Percentiles rank a stretch among this genome's conserved stretches.
These are phyloP conservation scores for Drosophila sechellia DNA, from an alignment of 1,140 invertebrate species.

Conservation along the genomic window DNA sequence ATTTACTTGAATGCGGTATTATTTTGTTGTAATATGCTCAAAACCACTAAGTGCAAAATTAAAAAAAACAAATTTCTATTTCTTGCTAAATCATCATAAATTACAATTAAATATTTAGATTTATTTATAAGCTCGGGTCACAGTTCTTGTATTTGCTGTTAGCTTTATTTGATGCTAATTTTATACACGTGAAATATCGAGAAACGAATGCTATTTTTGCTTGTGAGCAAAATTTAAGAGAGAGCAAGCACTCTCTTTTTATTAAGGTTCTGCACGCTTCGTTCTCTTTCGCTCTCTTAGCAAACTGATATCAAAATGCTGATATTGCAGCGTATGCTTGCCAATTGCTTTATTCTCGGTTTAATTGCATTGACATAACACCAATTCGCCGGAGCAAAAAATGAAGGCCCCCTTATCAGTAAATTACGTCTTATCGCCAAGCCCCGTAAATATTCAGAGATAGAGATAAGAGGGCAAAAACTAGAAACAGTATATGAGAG, in stretches of 20 bases:
- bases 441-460: slow-evolving; percentile 14
- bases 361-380: slow-evolving; percentile 16
- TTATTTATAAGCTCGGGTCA: not conserved
- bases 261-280: too few species aligned
- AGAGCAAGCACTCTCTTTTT: not conserved
- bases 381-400: slow-evolving; percentile 8
- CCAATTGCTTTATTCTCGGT: slow-evolving; percentile 4
- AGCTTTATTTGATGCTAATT: not conserved
- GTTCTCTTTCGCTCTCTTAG: not conserved
- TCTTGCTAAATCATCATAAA: too few species aligned
- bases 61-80: too few species aligned
- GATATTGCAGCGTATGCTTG: slow-evolving; percentile 1
- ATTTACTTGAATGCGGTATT: too few species aligned
- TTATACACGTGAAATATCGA: not conserved
- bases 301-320: slow-evolving; percentile 3
- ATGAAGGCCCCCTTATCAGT: slow-evolving; percentile 10
- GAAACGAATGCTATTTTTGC: not conserved
- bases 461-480: not conserved
- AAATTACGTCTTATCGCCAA: slow-evolving; percentile 1
- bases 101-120: not conserved
- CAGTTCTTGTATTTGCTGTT: not conserved
- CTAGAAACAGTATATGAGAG: not conserved
- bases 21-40: too few species aligned
- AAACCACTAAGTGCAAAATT: too few species aligned
- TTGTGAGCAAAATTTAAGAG: slow-evolving; percentile 12